Evolutionary conservation across 2,888 invertebrate genomes (phyloP), one percentile per base, ranked within the genome.

Genomic region (Acronicta psi): DNA sequence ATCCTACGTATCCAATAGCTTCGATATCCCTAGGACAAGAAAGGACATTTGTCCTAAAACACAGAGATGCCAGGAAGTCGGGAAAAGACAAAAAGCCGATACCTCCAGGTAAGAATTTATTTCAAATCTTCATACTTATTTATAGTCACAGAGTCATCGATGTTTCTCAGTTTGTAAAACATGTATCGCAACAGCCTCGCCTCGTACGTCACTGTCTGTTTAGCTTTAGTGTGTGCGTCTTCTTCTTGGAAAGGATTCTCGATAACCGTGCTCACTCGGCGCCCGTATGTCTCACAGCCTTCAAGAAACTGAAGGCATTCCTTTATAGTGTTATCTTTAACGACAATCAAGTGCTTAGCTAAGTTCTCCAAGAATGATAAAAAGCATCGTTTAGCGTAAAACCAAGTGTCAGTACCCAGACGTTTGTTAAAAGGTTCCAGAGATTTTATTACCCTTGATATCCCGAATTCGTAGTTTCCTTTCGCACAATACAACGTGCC

Each of bases 401-500:
- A 97, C 99, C 99, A 99, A 3, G 99, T 99, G 84, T 99, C 99
- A 0, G 99, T 98, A 14, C 99, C 99, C 9, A 99, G 95, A 84
- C 99, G 98, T 88, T 98, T 98, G 83, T 97, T 97, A 81, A 98
- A 98, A 0, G 99, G 99, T 82, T 99, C 98, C 59, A 99, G 91
- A 37, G 99, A 99, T 90, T 99, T 99, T 83, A 99, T 99, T 0
- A 99, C 98, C 64, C 99, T 95, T 0, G 99, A 99, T 78, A 99
- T 97, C 1, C 99, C 99, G 90, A 99, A 99, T 89, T 99, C 99
- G 82, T 99, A 99, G 91, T 99, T 99, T 0, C 99, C 99, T 91
- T 99, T 99, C 2, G 99, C 98, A 85, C 99, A 99, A 88, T 99
- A 99, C 36, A 99, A 92, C 0, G 99, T 99, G 13, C 99, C 99